Evolutionary conservation across 2,797 vertebrate genomes (phyloP).

Genomic region (Novumbra hubbsi): DNA sequence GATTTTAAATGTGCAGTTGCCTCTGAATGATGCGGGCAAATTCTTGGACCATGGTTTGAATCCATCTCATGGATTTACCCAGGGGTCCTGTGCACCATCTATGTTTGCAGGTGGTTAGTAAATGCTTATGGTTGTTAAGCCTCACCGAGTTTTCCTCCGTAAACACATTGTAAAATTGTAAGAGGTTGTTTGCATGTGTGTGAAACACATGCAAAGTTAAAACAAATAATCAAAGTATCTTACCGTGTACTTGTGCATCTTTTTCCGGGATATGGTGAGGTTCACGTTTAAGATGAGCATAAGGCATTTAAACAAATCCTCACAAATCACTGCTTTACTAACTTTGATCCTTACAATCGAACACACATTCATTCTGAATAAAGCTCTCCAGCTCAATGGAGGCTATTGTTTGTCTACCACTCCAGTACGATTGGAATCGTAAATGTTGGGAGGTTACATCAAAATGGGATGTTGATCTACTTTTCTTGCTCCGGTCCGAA

Average conservation of each 20-base stretch:
- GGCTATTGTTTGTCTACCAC: not conserved
- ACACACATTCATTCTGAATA: not conserved
- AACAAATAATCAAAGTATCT: not conserved
- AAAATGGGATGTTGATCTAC: not conserved
- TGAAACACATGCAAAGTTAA: not conserved
- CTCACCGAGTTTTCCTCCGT: not conserved
- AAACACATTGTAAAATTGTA: not conserved
- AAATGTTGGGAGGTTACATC: not conserved
- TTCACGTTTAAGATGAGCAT: not conserved
- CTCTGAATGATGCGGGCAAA: too few species aligned
- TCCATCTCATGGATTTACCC: too few species aligned
- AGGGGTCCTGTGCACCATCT: too few species aligned
- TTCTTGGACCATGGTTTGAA: too few species aligned
- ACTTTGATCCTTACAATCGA: not conserved
- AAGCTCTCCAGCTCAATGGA: not conserved
- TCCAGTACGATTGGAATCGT: not conserved
- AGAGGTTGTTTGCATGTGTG: not conserved
- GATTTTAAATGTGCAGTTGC: too few species aligned
- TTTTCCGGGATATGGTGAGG: conserved; percentile 2
- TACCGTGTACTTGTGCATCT: not conserved
- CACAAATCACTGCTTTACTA: not conserved
- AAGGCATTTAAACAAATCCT: not conserved
- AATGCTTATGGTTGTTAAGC: too few species aligned
- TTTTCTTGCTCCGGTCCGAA: not conserved
- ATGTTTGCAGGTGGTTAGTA: too few species aligned